Percentiles rank a stretch among this genome's conserved stretches.
These are phyloP conservation scores for Rhyacichthys aspro DNA, from an alignment of 2,797 vertebrate genomes.

Conservation along the genomic window DNA sequence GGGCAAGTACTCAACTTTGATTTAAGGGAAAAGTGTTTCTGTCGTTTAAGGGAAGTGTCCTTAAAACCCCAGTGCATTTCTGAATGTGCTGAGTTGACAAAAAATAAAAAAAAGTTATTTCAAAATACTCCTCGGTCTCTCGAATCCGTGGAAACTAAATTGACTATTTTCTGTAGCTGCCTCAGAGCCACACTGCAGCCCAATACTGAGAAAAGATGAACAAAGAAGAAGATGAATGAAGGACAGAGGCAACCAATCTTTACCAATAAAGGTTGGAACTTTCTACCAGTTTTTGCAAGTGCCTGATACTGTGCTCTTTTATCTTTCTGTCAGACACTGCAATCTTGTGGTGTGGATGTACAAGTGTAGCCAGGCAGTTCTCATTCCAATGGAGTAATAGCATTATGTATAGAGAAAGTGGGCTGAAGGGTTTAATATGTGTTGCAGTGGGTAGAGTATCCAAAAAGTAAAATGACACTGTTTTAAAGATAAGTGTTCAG, in stretches of 20 bases:
- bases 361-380: conserved; percentile 28
- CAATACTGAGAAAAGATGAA: conserved; percentile 11
- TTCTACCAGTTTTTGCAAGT: conserved; percentile 1
- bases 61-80: conserved; percentile 33
- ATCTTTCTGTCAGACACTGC: conserved; percentile 36
- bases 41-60: conserved; percentile 36
- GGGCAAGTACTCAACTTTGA: too few relatives aligned
- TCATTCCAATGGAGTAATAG: conserved; percentile 31
- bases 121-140: conserved; percentile 47
- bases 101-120: conserved; percentile 49
- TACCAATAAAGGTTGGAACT: conserved; percentile 43
- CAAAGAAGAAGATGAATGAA: conserved; percentile 24
- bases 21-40: too few relatives aligned
- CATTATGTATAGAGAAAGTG: conserved; percentile 6
- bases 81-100: conserved; percentile 55
- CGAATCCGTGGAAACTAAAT: conserved; percentile 53
- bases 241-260: conserved; percentile 38
- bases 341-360: conserved; percentile 39
- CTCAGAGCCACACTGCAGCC: conserved; percentile 21
- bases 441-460: too few relatives aligned
- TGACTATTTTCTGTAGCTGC: conserved; percentile 40
- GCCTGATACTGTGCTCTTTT: conserved; percentile 1
- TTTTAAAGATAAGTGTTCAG: too few relatives aligned
- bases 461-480: too few relatives aligned
- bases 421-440: too few relatives aligned